Evolutionary conservation across 2,113 vertebrate genomes (phyloP), one percentile per base, ranked within the genome.

Genomic region (Galeopterus variegatus): DNA sequence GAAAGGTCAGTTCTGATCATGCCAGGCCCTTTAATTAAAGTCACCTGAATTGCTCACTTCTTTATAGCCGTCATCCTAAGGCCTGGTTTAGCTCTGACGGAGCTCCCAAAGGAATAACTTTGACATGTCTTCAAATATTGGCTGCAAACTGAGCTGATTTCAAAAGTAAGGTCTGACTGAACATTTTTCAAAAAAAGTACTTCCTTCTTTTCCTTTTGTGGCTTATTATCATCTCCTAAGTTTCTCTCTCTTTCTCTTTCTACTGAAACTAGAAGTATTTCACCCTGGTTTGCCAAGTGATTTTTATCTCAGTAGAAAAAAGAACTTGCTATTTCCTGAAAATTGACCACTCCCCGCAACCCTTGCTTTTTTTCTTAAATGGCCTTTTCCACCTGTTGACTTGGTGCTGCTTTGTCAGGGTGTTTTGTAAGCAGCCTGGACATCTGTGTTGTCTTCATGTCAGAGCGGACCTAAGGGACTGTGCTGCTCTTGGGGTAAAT

Each of bases 261-360:
- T 98, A 92, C 98, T 98, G 98, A 98, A 98, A 98, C 98, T 84
- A 98, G 98, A 98, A 98, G 96, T 97, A 98, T 99, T 99, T 99
- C 98, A 97, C 98, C 6, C 97, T 83, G 97, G 97, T 98, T 98
- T 98, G 98, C 99, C 99, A 99, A 99, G 87, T 98, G 99, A 99
- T 99, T 99, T 98, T 98, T 99, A 99, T 99, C 99, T 98, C 97
- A 54, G 97, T 97, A 97, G 86, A 98, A 99, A 99, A 99, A 99
- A 99, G 98, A 98, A 98, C 98, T 99, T 99, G 98, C 99, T 98
- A 98, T 99, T 99, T 99, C 99, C 98, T 98, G 98, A 98, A 98
- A 99, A 98, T 97, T 97, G 94, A 98, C 95, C 96, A 77, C 97
- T 28, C 14, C 58, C 56, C 33, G 58, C 69, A 75, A 48, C 52